phyloP scores from a whole-genome alignment of 2,113 vertebrate genomes.

The Thalassarche chlororhynchos region DNA sequence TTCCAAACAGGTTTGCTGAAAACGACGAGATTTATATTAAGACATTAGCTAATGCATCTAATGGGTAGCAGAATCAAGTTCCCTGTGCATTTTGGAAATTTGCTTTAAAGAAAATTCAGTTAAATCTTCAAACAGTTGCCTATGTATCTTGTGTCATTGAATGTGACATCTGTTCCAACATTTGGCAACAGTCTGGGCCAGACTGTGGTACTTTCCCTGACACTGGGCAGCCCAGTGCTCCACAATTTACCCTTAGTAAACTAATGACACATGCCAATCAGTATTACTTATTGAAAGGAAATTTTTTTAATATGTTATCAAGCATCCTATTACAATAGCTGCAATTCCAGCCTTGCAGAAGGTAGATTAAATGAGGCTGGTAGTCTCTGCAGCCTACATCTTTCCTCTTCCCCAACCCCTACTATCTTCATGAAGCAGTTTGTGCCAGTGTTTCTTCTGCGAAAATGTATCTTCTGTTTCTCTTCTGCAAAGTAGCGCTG shows the following conservation, averaged over 20 bases:
- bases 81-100: neutral
- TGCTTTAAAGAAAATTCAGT: neutral
- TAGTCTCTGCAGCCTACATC: neutral
- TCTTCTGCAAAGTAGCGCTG: neutral
- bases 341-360: neutral
- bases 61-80: neutral
- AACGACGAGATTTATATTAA: neutral
- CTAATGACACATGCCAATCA: rapidly evolving
- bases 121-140: neutral
- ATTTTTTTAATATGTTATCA: neutral
- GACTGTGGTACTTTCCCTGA: neutral
- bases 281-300: neutral
- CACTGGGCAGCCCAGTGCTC: neutral
- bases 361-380: neutral
- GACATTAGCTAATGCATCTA: neutral
- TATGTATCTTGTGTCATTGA: neutral
- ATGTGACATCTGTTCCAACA: neutral
- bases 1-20: neutral
- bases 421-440: neutral
- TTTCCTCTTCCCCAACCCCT: neutral
- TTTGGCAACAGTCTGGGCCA: neutral
- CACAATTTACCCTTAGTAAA: neutral
- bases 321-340: neutral
- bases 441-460: neutral
- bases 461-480: neutral